Evolutionary conservation across 2,888 invertebrate species (phyloP), one percentile per base, ranked within the genome.

Genomic region (Brachynemurus nebulosus): DNA sequence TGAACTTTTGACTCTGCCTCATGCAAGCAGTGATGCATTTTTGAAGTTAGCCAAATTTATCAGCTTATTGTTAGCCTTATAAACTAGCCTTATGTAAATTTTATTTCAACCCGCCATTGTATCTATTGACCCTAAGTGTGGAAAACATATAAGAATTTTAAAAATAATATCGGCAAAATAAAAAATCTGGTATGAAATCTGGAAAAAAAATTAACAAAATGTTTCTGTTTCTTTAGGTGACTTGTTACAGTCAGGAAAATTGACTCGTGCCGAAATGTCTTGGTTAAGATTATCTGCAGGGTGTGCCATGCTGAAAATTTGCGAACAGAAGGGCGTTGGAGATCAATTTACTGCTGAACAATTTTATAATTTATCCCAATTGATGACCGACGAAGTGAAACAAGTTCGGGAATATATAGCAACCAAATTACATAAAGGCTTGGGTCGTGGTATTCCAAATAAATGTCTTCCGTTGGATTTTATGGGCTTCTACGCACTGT

Each of bases 311-410:
- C 68, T 97, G 42, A 96, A 95, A 69, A 86, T 97, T 40, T 93
- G 92, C 65, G 93, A 96, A 59, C 95, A 96, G 64, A 91, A 91
- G 59, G 89, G 89, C 40, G 96, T 92, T 43, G 90, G 92, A 1
- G 93, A 95, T 63, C 89, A 93, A 63, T 90, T 89, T 61, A 89
- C 86, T 2, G 84, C 88, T 1, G 91, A 92, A 55, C 95, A 96
- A 69, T 96, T 91, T 69, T 93, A 91, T 61, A 88, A 89, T 59
- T 70, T 96, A 23, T 90, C 95, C 2, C 81, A 85, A 57, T 74
- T 96, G 46, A 89, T 96, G 79, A 81, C 85, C 80, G 80, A 82
- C 51, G 83, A 84, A 44, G 86, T 89, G 44, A 74, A 78, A 42
- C 81, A 89, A 72, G 96, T 96, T 1, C 73, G 93, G 54, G 85